phyloP scores from a whole-genome alignment of 2,113 vertebrate genomes.

The Pseudorhombus dupliciocellatus region DNA sequence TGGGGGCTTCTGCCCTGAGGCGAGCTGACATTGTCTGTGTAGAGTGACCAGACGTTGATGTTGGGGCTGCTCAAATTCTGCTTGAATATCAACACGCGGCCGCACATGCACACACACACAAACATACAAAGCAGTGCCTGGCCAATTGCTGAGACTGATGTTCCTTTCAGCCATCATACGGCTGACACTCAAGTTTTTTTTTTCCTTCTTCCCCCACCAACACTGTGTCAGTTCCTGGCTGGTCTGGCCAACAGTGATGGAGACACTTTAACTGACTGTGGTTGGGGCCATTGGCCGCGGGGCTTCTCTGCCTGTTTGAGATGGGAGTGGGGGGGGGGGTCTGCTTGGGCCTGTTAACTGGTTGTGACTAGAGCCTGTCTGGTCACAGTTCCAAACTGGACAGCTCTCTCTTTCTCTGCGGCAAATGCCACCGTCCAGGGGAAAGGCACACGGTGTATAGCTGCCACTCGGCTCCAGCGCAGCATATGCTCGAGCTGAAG shows the following conservation, averaged over 20 bases:
- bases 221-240: constrained; percentile 76
- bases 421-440: constrained; percentile 62
- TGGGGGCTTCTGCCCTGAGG: constrained; percentile 79
- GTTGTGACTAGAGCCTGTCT: constrained; percentile 75
- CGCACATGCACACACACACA: constrained; percentile 38
- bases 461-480: constrained; percentile 60
- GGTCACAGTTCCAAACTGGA: constrained; percentile 78
- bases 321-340: constrained; percentile 16
- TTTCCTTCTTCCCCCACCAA: constrained; percentile 59
- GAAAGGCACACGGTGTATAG: constrained; percentile 63
- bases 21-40: constrained; percentile 82
- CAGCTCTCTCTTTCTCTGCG: constrained; percentile 74
- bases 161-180: constrained; percentile 79
- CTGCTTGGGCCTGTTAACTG: constrained; percentile 75
- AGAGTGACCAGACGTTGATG: constrained; percentile 80
- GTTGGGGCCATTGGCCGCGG: constrained; percentile 68
- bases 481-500: constrained; percentile 83
- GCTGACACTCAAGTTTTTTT: constrained; percentile 74
- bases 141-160: constrained; percentile 79
- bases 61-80: constrained; percentile 81
- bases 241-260: constrained; percentile 70
- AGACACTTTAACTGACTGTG: constrained; percentile 70
- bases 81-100: constrained; percentile 70
- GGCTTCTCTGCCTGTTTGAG: constrained; percentile 67
- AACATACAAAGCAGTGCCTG: constrained; percentile 47